Evolutionary conservation across 2,888 invertebrate species (phyloP).

Genomic region (Cryptocheilus praepositus): DNA sequence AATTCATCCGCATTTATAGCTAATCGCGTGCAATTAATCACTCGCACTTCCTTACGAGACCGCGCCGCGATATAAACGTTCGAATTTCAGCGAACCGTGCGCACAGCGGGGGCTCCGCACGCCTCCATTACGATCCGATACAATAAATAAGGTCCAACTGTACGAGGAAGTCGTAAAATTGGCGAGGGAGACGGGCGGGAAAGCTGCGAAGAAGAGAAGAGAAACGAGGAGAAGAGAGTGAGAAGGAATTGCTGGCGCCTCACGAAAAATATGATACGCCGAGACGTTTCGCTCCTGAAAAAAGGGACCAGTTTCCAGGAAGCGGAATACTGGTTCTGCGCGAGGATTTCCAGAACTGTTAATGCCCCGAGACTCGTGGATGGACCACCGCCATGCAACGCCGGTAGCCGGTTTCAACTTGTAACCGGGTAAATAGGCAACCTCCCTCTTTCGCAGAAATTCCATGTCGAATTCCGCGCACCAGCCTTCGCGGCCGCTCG

Average conservation of each 20-base stretch:
- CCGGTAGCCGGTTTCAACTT: neutral
- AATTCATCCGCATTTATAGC: no score
- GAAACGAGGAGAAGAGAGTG: neutral
- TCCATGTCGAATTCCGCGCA: neutral
- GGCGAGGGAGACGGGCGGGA: constrained; percentile 1
- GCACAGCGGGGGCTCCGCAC: no score
- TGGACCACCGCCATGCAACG: no score
- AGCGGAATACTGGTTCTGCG: neutral
- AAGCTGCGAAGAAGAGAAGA: neutral
- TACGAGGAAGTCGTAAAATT: constrained; percentile 22
- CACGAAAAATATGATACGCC: neutral
- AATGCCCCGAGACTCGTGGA: no score
- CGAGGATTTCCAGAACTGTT: neutral
- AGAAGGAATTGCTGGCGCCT: neutral
- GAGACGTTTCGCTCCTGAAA: constrained; percentile 5
- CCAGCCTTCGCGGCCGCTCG: no score
- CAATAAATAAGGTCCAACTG: no score
- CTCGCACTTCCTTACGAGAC: no score
- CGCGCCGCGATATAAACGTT: no score
- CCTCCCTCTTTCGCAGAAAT: neutral
- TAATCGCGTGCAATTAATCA: no score
- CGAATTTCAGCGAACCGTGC: no score
- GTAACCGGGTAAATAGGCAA: constrained; percentile 4
- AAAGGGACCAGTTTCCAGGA: constrained; percentile 6
- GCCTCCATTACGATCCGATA: no score